Evolutionary conservation across 2,113 vertebrate genomes (phyloP), one percentile per base, ranked within the genome.

Genomic region (Notothenia rossii): DNA sequence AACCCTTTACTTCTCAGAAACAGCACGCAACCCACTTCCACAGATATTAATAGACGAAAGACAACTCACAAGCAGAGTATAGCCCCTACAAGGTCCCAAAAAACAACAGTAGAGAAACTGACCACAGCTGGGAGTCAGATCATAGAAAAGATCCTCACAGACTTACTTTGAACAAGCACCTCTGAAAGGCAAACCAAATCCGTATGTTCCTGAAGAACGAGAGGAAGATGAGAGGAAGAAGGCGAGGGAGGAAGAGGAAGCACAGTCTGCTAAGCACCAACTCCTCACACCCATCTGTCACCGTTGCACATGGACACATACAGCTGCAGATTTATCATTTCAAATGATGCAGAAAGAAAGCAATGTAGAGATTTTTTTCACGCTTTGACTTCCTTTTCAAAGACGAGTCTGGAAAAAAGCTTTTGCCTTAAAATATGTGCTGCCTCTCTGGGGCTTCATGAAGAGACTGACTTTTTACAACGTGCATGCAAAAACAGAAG

Each of bases 281-380:
- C 87, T 78, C 87, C 74, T 88, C 81, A 83, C 76, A 59, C 54
- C 87, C 82, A 86, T 90, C 88, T 91, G 89, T 92, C 86, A 82
- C 9, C 9, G 76, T 65, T 72, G 78, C 51, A 69, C 74, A 75
- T 36, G 81, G 77, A 83, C 66, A 72, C 79, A 67, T 79, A 76
- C 80, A 86, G 81, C 80, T 84, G 86, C 73, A 79, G 77, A 92
- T 77, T 74, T 81, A 89, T 87, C 72, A 79, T 64, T 64, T 86
- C 63, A 85, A 90, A 90, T 84, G 66, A 89, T 71, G 61, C 51
- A 51, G 82, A 79, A 76, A 84, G 36, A 74, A 88, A 88, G 79
- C 50, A 43, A 55, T 45, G 54, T 36, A 29, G 77, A 72, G 68
- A 72, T 74, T 71, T 79, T 80, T 77, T 84, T 33, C 10, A 6